These are phyloP conservation scores for Eutrigla gurnardus DNA, from an alignment of 2,797 vertebrate species.

Conservation along the genomic window DNA sequence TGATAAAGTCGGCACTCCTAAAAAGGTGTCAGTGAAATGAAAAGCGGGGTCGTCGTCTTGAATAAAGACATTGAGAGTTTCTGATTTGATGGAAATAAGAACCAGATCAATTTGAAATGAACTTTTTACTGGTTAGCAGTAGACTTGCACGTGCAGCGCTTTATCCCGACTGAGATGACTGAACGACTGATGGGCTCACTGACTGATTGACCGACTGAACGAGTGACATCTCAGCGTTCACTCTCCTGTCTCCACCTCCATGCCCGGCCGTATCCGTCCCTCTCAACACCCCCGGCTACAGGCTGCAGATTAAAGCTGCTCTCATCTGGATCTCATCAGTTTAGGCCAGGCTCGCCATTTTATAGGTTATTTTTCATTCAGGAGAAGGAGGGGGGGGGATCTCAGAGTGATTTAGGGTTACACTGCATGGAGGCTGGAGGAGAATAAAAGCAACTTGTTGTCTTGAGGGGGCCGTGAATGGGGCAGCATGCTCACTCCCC, in stretches of 20 bases:
- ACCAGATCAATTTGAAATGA: constrained; percentile 14
- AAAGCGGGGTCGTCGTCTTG: not conserved
- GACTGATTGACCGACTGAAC: constrained; percentile 48
- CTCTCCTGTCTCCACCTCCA: constrained; percentile 52
- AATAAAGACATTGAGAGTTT: not conserved
- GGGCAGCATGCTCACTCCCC: constrained; percentile 49
- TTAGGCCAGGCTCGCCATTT: constrained; percentile 54
- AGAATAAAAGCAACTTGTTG: constrained; percentile 74
- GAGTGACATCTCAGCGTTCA: constrained; percentile 49
- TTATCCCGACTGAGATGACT: constrained; percentile 30
- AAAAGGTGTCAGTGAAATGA: not conserved
- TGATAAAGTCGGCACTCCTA: too few relatives aligned
- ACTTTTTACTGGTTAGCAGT: not conserved
- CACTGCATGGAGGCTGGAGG: constrained; percentile 66
- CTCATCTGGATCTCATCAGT: constrained; percentile 81
- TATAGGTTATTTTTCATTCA: constrained; percentile 78
- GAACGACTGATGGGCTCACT: constrained; percentile 46
- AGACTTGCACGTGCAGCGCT: constrained; percentile 49
- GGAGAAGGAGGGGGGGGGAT: constrained; percentile 37
- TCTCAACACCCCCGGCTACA: constrained; percentile 59
- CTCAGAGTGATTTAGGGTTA: constrained; percentile 71
- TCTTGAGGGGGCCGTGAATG: constrained; percentile 53
- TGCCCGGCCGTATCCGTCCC: constrained; percentile 41
- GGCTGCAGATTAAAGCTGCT: constrained; percentile 70
- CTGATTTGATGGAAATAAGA: not conserved